Base-by-base conservation (phyloP, 2,797 vertebrate species). In the Psittacula derbiana region DNA sequence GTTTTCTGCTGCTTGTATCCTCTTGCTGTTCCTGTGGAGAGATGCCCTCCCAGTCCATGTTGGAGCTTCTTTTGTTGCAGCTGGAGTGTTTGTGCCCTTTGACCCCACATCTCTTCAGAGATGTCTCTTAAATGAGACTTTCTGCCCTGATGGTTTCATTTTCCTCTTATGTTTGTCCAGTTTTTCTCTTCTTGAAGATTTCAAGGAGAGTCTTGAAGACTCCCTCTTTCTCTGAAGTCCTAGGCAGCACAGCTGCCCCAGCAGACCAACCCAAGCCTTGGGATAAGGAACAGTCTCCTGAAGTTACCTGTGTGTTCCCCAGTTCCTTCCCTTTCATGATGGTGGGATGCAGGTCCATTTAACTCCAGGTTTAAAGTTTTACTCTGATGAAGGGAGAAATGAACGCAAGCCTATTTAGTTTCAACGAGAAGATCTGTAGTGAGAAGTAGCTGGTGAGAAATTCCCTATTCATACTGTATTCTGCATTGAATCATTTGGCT, bases 201-300 rank as follows among this genome's bases (percentile, higher is more conserved):
- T 57, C 53, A 55, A 55, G 53, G 31, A n/a, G 31, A 57, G 20
- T 67, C 8, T 57, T 2, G 61, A 58, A 40, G 49, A 30, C 17
- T 75, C 8, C 2, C 2, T 72, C 25, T 72, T 58, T 81, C 47
- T 85, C 61, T 88, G 46, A 65, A 86, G 46, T 73, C 62, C 30
- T 23, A 53, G 36, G 36, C 30, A 80, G 41, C n/a, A 20, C 11
- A 65, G 38, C 15, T 1, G 2, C n/a, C 67, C 61, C 4, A 6
- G 3, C 36, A 80, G 47, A 40, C 15, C 2, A 2, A 44, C 16
- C 19, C 19, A 71, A 36, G 24, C 14, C 55, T 55, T 0, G 1
- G 27, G 36, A 12, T 31, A 69, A 58, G 19, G 25, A 86, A 44
- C 2, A 4, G 46, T 75, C 33, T 70, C 16, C 61, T 25, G 13